Conservation (phyloP, 1,140 invertebrate genomes). For the Heliconius hewitsoni region DNA sequence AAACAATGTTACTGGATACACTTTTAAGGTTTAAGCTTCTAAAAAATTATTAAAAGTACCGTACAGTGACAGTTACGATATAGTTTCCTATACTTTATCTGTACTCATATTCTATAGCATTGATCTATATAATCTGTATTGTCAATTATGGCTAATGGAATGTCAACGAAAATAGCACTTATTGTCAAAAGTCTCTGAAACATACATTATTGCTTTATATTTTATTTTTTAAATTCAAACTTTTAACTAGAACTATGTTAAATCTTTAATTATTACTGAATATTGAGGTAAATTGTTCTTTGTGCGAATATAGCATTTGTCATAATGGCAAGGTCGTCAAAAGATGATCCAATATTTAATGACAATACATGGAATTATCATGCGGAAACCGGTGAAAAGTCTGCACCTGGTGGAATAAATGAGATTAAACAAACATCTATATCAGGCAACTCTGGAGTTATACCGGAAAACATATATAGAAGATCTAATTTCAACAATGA, state of each 20-base stretch:
- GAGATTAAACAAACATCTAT: conserved; percentile 58
- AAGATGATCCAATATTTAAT: conserved; percentile 72
- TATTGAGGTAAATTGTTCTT: conserved; percentile 32
- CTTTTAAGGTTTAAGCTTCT: no score
- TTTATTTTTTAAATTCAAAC: conserved; percentile 33
- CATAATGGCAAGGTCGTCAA: conserved; percentile 77
- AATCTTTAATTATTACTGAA: conserved; percentile 51
- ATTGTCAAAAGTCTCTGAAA: conserved; percentile 63
- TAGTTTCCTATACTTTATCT: neutral
- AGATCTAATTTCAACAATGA: conserved; percentile 61
- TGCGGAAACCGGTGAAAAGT: conserved; percentile 62
- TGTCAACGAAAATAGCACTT: conserved; percentile 55
- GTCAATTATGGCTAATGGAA: conserved; percentile 25
- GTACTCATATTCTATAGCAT: neutral
- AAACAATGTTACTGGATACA: no score
- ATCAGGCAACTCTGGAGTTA: conserved; percentile 49
- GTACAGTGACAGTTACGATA: neutral
- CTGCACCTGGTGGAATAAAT: conserved; percentile 59
- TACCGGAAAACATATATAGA: conserved; percentile 65
- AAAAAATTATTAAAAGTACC: no score
- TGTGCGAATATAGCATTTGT: conserved; percentile 51
- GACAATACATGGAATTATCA: conserved; percentile 75
- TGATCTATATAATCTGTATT: conserved; percentile 21
- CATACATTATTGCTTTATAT: conserved; percentile 35
- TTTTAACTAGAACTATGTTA: conserved; percentile 56